Evolutionary conservation across 2,113 vertebrate species (phyloP).

Genomic region (Phyllopteryx taeniolatus): DNA sequence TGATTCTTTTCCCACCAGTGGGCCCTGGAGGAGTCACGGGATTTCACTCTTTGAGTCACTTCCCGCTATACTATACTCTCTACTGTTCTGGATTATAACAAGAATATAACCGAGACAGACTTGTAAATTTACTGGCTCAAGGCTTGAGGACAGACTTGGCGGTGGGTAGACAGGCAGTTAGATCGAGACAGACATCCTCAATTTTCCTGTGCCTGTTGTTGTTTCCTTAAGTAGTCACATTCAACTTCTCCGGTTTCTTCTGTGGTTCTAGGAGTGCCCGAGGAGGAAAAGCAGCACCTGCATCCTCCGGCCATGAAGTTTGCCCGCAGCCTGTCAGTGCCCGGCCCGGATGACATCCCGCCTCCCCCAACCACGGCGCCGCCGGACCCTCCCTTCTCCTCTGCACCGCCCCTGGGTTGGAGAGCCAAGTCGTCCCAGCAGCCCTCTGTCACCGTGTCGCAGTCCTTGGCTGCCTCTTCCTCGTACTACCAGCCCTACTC

Average conservation of each 20-base stretch:
- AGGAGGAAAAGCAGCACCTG: conserved; percentile 85
- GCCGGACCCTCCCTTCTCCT: conserved; percentile 86
- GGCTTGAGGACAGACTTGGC: conserved; percentile 55
- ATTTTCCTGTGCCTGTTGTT: neutral
- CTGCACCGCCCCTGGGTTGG: conserved; percentile 77
- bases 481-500: conserved; percentile 78
- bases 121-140: conserved; percentile 28
- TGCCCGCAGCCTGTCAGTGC: conserved; percentile 87
- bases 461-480: conserved; percentile 66
- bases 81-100: neutral
- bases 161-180: conserved; percentile 57
- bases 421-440: conserved; percentile 74
- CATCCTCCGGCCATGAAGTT: conserved; percentile 87
- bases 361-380: conserved; percentile 90
- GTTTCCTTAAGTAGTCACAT: neutral
- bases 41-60: neutral
- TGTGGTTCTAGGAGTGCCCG: conserved; percentile 74
- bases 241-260: conserved; percentile 5
- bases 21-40: neutral
- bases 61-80: neutral
- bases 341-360: conserved; percentile 87
- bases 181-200: conserved; percentile 56
- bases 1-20: neutral
- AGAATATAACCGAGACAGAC: conserved; percentile 3
- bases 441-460: conserved; percentile 72